These are phyloP conservation scores for Nannospalax galili DNA, from an alignment of 2,113 vertebrate genomes.

Conservation along the genomic window DNA sequence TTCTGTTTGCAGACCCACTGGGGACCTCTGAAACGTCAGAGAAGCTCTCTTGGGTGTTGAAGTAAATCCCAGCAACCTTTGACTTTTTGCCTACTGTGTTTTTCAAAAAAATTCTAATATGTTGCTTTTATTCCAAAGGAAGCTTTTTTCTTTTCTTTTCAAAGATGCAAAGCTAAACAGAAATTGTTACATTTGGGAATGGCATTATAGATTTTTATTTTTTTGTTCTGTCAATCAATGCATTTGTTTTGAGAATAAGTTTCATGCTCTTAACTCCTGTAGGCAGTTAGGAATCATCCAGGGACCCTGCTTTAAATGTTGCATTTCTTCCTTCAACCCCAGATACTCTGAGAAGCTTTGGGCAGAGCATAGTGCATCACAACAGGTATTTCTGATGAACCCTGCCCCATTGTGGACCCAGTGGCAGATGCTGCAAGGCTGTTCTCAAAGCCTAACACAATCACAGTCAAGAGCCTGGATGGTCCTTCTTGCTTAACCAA, in stretches of 20 bases:
- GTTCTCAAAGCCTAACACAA: background rate
- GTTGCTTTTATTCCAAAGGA: constrained; percentile 35
- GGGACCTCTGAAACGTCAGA: background rate
- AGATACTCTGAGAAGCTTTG: background rate
- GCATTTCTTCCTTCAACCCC: background rate
- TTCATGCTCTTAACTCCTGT: background rate
- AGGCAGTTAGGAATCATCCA: background rate
- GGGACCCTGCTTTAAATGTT: background rate
- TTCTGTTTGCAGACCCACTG: background rate
- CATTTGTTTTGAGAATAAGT: constrained; percentile 17
- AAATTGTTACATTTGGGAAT: background rate
- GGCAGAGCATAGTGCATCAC: background rate
- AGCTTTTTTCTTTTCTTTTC: background rate
- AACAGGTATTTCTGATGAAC: background rate
- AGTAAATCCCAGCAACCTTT: constrained; percentile 50
- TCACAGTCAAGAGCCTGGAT: background rate
- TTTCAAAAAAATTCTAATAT: background rate
- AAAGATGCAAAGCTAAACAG: background rate
- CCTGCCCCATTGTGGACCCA: background rate
- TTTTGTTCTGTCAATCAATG: background rate
- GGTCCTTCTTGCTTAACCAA: background rate
- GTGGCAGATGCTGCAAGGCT: background rate
- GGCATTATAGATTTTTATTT: background rate
- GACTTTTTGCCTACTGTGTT: constrained; percentile 43
- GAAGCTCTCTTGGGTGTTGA: constrained; percentile 43